Conservation (phyloP, 2,888 invertebrate species). For the Hesperia comma region DNA sequence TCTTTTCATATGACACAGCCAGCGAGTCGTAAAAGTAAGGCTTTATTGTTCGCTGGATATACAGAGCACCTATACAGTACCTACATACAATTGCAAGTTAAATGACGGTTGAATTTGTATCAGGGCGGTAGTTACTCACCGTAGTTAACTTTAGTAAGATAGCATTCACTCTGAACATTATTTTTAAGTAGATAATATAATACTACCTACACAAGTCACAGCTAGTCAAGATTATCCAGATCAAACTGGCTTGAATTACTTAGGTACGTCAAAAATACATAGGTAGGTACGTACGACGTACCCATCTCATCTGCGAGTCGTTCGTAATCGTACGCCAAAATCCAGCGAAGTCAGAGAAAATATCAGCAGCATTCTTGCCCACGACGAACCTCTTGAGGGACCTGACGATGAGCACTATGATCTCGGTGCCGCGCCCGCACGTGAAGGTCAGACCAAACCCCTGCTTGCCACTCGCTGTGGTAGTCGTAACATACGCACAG, state of each 20-base stretch:
- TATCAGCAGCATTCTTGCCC: slow-evolving; percentile 87
- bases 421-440: slow-evolving; percentile 93
- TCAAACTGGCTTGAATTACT: background rate
- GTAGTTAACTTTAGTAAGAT: too few species aligned
- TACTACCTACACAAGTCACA: too few species aligned
- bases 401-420: slow-evolving; percentile 90
- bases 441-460: slow-evolving; percentile 95
- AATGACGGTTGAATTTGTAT: too few species aligned
- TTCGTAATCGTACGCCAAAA: slow-evolving; percentile 93
- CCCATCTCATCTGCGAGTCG: slow-evolving; percentile 96
- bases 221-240: too few species aligned
- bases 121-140: too few species aligned
- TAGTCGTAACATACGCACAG: slow-evolving; percentile 94
- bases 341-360: slow-evolving; percentile 89
- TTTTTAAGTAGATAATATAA: too few species aligned
- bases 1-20: too few species aligned
- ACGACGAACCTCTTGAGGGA: slow-evolving; percentile 88
- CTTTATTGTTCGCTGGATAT: too few species aligned
- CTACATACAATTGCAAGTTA: too few species aligned
- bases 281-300: slow-evolving; percentile 81
- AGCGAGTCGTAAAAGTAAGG: too few species aligned
- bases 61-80: too few species aligned
- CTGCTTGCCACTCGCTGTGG: slow-evolving; percentile 84
- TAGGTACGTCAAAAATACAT: background rate
- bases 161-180: too few species aligned